phyloP scores from a whole-genome alignment of 2,113 vertebrate genomes.

The Eptesicus fuscus region DNA sequence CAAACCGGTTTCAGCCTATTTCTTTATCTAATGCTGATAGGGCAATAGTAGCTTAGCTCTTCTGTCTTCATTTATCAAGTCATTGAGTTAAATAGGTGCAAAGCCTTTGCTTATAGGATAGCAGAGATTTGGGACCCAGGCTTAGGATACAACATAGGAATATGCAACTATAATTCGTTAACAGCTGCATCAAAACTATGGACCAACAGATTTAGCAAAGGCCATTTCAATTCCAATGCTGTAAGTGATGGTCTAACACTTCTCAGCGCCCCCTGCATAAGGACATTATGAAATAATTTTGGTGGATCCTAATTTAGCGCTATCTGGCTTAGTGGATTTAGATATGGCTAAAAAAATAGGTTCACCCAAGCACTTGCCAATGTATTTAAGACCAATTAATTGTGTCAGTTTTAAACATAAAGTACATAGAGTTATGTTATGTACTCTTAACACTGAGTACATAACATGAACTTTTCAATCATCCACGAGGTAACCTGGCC shows the following conservation, averaged over 20 bases:
- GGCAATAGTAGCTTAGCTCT: neutral
- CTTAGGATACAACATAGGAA: neutral
- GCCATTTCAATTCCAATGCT: neutral
- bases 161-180: neutral
- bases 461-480: neutral
- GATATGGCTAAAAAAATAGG: neutral
- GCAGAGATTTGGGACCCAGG: neutral
- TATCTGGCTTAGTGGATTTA: neutral
- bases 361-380: neutral
- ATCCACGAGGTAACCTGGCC: neutral
- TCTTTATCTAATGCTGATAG: neutral
- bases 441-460: neutral
- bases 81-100: neutral
- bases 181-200: neutral
- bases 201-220: neutral
- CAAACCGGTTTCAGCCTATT: too few relatives aligned
- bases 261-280: neutral
- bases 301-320: neutral
- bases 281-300: neutral
- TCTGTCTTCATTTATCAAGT: neutral
- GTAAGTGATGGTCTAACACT: neutral
- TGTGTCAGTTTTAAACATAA: neutral
- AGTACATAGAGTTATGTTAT: neutral
- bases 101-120: neutral
- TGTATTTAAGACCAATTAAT: neutral